Evolutionary conservation across 2,797 vertebrate genomes (phyloP), one percentile per base, ranked within the genome.

Genomic region (Ptychobarbus kaznakovi): DNA sequence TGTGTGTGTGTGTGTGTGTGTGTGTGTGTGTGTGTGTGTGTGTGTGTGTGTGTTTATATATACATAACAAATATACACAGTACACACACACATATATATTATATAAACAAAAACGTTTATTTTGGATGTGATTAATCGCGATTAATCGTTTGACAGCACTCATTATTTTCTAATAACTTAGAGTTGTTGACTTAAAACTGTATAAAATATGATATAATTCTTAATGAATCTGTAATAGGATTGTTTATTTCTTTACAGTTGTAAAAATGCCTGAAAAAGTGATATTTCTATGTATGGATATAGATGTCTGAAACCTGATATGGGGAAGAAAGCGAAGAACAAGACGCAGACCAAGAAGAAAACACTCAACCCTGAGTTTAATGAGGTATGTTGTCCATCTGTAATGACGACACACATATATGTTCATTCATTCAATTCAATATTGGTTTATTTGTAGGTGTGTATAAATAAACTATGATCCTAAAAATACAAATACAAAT

Each of bases 341-440:
- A 99, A 99, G 95, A 99, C 98, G 0, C 97, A 98, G 92, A 99
- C 97, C 85, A 99, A 99, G 92, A 99, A 99, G 95, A 99, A 98
- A 93, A 99, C 97, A 0, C 92, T 99, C 89, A 99, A 99, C 84
- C 98, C 98, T 0, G 98, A 99, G 88, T 99, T 97, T 92, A 99
- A 99, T 4, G 98, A 99, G 96, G 87, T 80, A 44, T 15, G 18
- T 16, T 81, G 20, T 70, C 42, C 35, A 25, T 32, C 53, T 81
- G 20, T n/a, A 18, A 40, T 10, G 28, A 7, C 12, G 32, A 49
- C 77, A 44, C 77, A 44, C 76, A 6, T 58, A 22, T n/a, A n/a
- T 49, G 42, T 49, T 25, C 25, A 44, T 25, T 28, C 10, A 73
- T 73, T 15, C 8, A 44, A 53, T 61, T 4, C 5, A 28, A 28